Conservation (phyloP, 1,140 invertebrate genomes). For the Leptinotarsa undecemlineata region DNA sequence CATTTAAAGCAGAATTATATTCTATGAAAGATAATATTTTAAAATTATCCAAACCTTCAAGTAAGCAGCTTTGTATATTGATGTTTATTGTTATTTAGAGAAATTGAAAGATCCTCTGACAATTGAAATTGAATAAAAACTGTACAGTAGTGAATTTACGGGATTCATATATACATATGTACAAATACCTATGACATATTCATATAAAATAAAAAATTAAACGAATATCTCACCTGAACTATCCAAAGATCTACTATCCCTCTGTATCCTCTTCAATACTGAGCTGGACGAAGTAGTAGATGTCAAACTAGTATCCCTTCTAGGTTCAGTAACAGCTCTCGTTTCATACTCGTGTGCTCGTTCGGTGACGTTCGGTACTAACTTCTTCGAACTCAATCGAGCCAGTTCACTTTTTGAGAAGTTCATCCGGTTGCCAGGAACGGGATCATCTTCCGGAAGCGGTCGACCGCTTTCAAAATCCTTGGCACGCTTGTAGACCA, state of each 20-base stretch:
- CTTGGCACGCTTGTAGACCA: slow-evolving; percentile 71
- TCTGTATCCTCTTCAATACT: slow-evolving; percentile 45
- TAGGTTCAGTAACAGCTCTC: slow-evolving; percentile 54
- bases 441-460: slow-evolving; percentile 61
- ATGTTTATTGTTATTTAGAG: no score
- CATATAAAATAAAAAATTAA: neutral
- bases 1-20: no score
- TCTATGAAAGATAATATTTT: no score
- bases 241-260: slow-evolving; percentile 57
- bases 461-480: slow-evolving; percentile 70
- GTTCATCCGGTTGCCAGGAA: slow-evolving; percentile 64
- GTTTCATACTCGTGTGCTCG: slow-evolving; percentile 76
- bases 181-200: neutral
- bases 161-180: neutral
- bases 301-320: slow-evolving; percentile 38
- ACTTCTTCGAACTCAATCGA: slow-evolving; percentile 68
- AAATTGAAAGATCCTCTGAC: no score
- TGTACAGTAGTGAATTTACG: no score
- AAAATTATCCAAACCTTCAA: no score
- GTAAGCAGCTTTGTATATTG: no score
- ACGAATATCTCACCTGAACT: slow-evolving; percentile 50
- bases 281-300: slow-evolving; percentile 31
- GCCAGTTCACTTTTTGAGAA: slow-evolving; percentile 75
- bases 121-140: no score
- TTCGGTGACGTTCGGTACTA: slow-evolving; percentile 74